Evolutionary conservation across 1,140 invertebrate genomes (phyloP), one percentile per base, ranked within the genome.

Genomic region (Drosophila pachea): DNA sequence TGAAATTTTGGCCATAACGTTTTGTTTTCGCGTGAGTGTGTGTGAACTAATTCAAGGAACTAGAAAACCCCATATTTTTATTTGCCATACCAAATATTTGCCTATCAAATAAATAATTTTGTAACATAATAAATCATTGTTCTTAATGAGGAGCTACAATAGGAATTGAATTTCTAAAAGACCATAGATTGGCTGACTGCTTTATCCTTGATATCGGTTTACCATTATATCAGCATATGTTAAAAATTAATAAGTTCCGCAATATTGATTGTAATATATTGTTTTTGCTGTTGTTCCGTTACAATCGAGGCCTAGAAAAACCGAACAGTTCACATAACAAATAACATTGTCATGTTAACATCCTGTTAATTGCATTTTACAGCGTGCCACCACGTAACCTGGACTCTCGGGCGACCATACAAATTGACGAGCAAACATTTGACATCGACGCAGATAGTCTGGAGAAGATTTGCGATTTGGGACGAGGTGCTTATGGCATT

Each of bases 401-500:
- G 68, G 95, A 97, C 78, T 96, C 94, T 77, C 92, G 93, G 66
- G 96, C 95, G 42, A 96, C 94, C 49, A 96, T 97, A 62, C 96
- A 95, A 65, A 95, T 97, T 76, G 95, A 92, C 47, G 95, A 96
- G 47, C 93, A 94, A 82, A 95, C 94, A 35, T 97, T 97, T 90
- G 94, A 94, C 73, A 96, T 99, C 11, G 95, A 96, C 90, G 96
- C 96, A n/a, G 95, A 96, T 91, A 95, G 96, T 89, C 91, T 97
- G 74, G 94, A 95, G 79, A 95, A 94, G 89, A 94, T 96, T 58
- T 94, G 95, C 87, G 95, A 98, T 89, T 92, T 99, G 67, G 98
- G 98, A 4, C 93, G 96, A 72, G 98, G 98, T 8, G 97, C 97
- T 9, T 99, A 98, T 92, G 97, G 98, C 4, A 94, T 97, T 88